These are phyloP conservation scores for Gymnarchus niloticus DNA, from an alignment of 2,113 vertebrate genomes.

Conservation along the genomic window DNA sequence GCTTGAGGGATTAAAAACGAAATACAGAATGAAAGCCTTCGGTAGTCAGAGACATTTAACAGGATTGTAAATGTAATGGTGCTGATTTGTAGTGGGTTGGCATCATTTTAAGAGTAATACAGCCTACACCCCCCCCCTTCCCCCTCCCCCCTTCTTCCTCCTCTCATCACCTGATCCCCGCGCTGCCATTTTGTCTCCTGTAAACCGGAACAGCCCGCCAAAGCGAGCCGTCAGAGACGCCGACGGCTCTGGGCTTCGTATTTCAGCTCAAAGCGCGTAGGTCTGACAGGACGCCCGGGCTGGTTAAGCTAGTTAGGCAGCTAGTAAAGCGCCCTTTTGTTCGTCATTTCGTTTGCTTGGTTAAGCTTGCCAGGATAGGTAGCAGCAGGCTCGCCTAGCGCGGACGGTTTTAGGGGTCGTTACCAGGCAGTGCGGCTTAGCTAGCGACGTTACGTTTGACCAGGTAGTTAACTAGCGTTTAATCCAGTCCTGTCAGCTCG, in stretches of 20 bases:
- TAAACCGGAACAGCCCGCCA: constrained; percentile 45
- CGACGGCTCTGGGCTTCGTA: not conserved
- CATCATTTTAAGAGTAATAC: not conserved
- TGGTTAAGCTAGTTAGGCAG: not conserved
- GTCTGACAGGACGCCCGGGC: not conserved
- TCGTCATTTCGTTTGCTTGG: not conserved
- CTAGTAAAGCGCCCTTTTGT: not conserved
- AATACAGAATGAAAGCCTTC: not conserved
- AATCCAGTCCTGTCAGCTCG: not conserved
- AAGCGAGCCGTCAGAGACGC: constrained; percentile 38
- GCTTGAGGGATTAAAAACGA: not conserved
- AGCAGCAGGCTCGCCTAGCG: not conserved
- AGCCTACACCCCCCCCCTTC: not conserved
- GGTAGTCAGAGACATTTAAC: not conserved
- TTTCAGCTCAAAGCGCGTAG: not conserved
- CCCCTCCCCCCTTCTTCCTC: constrained; percentile 34
- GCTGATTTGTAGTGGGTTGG: not conserved
- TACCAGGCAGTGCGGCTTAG: not conserved
- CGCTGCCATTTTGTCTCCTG: constrained; percentile 72
- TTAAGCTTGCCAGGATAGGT: not conserved
- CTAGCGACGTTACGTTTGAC: not conserved
- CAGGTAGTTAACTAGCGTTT: too few species aligned
- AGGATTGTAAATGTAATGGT: not conserved
- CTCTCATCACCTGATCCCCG: constrained; percentile 66
- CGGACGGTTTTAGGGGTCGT: not conserved